These are phyloP conservation scores for Anthonomus grandis DNA, from an alignment of 1,140 invertebrate species.

Conservation along the genomic window DNA sequence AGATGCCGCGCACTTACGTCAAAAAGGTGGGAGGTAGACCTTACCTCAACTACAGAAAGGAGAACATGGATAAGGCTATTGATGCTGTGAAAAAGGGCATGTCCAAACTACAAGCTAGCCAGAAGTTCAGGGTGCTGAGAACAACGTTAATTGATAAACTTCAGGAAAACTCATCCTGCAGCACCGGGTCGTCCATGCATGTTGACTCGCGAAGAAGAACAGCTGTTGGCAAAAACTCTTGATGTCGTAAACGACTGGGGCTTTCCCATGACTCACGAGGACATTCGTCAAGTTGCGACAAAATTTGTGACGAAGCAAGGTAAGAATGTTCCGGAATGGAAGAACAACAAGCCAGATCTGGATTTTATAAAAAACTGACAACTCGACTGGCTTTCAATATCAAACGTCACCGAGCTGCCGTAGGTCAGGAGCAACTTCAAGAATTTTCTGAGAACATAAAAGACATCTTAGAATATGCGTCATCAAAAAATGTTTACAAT, in stretches of 20 bases:
- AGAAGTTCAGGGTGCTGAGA: background rate
- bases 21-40: background rate
- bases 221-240: background rate
- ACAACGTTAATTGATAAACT: background rate
- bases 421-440: background rate
- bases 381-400: background rate
- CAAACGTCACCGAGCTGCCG: slow-evolving; percentile 1
- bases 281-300: too few relatives aligned
- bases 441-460: slow-evolving; percentile 16
- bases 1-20: background rate
- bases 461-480: background rate
- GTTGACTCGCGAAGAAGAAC: background rate
- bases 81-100: background rate
- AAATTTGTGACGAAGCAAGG: slow-evolving; percentile 5
- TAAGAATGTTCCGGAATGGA: background rate
- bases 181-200: background rate
- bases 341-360: background rate
- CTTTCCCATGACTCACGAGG: too few relatives aligned
- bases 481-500: slow-evolving; percentile 13
- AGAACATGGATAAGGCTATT: background rate
- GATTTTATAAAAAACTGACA: background rate
- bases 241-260: background rate
- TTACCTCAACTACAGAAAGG: background rate
- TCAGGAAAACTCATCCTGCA: background rate
- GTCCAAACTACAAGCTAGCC: background rate